Evolutionary conservation across 2,797 vertebrate species (phyloP).

Genomic region (Garrulus glandarius): DNA sequence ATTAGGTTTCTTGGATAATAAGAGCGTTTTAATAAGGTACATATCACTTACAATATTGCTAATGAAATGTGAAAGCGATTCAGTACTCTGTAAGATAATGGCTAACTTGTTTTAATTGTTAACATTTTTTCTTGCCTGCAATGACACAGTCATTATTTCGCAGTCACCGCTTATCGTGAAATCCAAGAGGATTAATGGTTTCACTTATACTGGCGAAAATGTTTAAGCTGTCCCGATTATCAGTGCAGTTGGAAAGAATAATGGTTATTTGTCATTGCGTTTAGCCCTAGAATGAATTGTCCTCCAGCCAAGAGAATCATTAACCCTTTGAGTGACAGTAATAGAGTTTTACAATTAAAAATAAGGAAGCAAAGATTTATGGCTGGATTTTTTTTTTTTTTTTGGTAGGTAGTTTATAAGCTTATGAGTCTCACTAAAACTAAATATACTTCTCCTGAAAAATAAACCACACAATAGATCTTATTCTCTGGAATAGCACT

Average conservation of each 20-base stretch:
- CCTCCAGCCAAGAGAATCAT: constrained; percentile 83
- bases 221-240: constrained; percentile 99
- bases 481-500: neutral
- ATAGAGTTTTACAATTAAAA: constrained; percentile 68
- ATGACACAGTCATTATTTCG: constrained; percentile 98
- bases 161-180: constrained; percentile 95
- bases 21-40: constrained; percentile 86
- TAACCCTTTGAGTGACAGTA: constrained; percentile 84
- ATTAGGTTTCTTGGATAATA: constrained; percentile 85
- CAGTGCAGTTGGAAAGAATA: constrained; percentile 97
- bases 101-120: constrained; percentile 98
- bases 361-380: constrained; percentile 48
- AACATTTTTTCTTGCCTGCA: constrained; percentile 89
- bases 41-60: constrained; percentile 86
- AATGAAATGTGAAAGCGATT: constrained; percentile 90
- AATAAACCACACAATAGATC: constrained; percentile 9
- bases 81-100: constrained; percentile 84
- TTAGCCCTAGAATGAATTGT: constrained; percentile 91
- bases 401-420: constrained; percentile 1
- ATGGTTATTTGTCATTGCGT: constrained; percentile 99
- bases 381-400: neutral
- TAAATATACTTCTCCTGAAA: neutral
- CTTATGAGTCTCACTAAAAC: neutral
- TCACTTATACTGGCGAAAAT: constrained; percentile 97
- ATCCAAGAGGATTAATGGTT: constrained; percentile 99